These are phyloP conservation scores for Xylocopa sonorina DNA, from an alignment of 1,140 invertebrate genomes.

Conservation along the genomic window DNA sequence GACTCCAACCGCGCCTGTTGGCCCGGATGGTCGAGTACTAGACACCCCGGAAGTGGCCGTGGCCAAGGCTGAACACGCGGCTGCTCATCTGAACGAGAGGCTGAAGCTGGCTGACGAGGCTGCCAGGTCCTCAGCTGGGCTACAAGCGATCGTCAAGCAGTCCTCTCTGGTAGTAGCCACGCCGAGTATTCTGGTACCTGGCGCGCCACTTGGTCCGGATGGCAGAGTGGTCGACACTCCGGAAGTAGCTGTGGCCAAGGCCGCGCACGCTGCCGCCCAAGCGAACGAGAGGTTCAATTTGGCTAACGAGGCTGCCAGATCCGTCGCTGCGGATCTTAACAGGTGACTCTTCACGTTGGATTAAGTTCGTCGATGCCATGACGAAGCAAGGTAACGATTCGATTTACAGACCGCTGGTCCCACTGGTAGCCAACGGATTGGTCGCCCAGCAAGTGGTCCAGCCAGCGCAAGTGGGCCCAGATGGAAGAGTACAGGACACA, in stretches of 20 bases:
- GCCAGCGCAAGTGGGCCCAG: slow-evolving; percentile 47
- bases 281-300: slow-evolving; percentile 80
- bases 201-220: slow-evolving; percentile 63
- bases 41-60: slow-evolving; percentile 84
- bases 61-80: slow-evolving; percentile 83
- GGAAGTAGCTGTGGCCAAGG: slow-evolving; percentile 82
- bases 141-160: background rate
- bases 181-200: slow-evolving; percentile 23
- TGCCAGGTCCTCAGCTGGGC: background rate
- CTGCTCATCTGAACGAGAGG: slow-evolving; percentile 81
- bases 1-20: slow-evolving; percentile 74
- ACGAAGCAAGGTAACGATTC: no score
- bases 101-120: slow-evolving; percentile 71
- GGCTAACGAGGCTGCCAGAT: slow-evolving; percentile 67
- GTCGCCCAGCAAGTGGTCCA: background rate
- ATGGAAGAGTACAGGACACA: slow-evolving; percentile 64
- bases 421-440: slow-evolving; percentile 46
- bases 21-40: slow-evolving; percentile 80
- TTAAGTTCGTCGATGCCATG: no score
- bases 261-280: slow-evolving; percentile 83
- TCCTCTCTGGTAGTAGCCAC: slow-evolving; percentile 21
- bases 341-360: background rate
- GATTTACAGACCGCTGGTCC: slow-evolving; percentile 53
- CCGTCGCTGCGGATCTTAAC: slow-evolving; percentile 31
- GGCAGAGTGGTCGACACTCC: slow-evolving; percentile 71